Conservation (phyloP, 2,797 vertebrate species). For the Xyrichtys novacula region DNA sequence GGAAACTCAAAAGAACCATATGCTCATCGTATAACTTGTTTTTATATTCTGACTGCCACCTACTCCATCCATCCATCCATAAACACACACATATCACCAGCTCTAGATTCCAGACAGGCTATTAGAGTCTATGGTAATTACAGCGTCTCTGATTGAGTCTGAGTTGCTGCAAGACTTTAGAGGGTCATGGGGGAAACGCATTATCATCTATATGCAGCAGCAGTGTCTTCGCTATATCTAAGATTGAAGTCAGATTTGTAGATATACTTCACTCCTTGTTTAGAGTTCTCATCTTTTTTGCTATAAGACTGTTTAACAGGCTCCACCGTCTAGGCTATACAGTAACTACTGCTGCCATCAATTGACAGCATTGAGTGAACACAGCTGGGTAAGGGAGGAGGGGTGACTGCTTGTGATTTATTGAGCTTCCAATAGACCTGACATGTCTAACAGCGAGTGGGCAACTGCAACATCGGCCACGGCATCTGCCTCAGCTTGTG, state of each 20-base stretch:
- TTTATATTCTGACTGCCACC: constrained; percentile 37
- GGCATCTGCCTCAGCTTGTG: constrained; percentile 31
- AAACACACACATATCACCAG: constrained; percentile 5
- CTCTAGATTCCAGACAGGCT: constrained; percentile 14
- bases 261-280: not conserved
- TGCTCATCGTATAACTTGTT: constrained; percentile 26
- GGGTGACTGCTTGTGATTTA: constrained; percentile 30
- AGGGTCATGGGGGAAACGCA: constrained; percentile 39
- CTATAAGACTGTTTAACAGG: not conserved
- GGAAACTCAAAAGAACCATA: constrained; percentile 11
- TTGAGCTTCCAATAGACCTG: constrained; percentile 20
- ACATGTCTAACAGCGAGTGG: constrained; percentile 49
- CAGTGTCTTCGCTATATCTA: constrained; percentile 27
- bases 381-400: no score
- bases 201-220: constrained; percentile 62
- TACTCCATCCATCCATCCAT: not conserved
- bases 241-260: constrained; percentile 24
- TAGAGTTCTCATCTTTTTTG: not conserved
- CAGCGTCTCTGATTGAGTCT: constrained; percentile 44
- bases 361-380: not conserved
- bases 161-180: constrained; percentile 17
- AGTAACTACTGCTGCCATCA: not conserved
- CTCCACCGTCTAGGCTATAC: not conserved
- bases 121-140: constrained; percentile 36
- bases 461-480: constrained; percentile 30